phyloP scores from a whole-genome alignment of 92 coral and sea anemone species.

The Siderastrea radians region DNA sequence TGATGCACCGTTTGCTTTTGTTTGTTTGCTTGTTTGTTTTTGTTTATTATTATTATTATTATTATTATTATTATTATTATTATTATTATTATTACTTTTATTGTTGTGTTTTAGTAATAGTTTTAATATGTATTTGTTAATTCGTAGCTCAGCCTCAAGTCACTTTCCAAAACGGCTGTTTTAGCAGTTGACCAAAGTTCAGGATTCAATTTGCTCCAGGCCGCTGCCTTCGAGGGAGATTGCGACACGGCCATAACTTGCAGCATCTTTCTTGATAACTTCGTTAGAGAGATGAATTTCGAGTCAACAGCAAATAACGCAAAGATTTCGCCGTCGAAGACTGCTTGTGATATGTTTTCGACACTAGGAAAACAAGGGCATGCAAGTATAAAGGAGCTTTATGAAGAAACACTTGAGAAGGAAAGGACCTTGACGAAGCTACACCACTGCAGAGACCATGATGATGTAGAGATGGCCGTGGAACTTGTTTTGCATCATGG shows the following conservation, averaged over 20 bases:
- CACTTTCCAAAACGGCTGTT: not conserved
- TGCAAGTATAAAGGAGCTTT: not conserved
- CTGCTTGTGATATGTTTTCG: not conserved
- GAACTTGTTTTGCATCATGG: conserved; percentile 4
- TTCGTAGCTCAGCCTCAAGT: conserved; percentile 9
- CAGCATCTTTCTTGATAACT: not conserved
- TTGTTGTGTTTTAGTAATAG: too few species aligned
- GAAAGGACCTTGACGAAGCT: not conserved
- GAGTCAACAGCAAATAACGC: not conserved
- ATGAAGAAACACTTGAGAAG: not conserved
- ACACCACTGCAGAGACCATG: not conserved
- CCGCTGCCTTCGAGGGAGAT: conserved; percentile 3
- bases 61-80: too few species aligned
- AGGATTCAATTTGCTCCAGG: conserved; percentile 34
- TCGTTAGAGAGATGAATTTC: not conserved
- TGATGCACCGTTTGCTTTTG: too few species aligned
- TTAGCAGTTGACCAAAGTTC: not conserved
- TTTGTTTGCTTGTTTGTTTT: too few species aligned
- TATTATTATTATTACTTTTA: too few species aligned
- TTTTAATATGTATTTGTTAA: too few species aligned
- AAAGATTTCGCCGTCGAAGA: not conserved
- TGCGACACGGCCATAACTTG: not conserved
- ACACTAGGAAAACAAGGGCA: not conserved
- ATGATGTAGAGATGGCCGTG: conserved; percentile 17
- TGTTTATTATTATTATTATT: too few species aligned